Percentiles rank a stretch among this genome's conserved stretches.
Evolutionary conservation across 2,113 vertebrate species (phyloP).

Genomic region (Climacteris rufus): DNA sequence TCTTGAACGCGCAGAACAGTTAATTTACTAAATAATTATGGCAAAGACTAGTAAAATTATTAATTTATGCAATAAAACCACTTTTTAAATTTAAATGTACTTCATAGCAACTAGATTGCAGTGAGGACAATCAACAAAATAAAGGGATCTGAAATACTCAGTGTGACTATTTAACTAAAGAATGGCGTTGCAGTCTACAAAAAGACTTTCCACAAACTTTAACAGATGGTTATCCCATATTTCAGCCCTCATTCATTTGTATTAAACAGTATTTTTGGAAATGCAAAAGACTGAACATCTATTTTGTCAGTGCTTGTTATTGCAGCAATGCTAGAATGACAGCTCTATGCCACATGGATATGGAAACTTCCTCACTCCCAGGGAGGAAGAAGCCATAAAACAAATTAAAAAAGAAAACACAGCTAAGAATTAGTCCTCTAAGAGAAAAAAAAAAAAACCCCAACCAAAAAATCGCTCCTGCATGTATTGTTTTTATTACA

Average conservation of each 20-base stretch:
- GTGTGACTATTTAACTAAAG: background rate
- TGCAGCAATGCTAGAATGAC: background rate
- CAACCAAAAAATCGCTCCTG: background rate
- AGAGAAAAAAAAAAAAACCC: too few relatives aligned
- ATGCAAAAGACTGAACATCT: background rate
- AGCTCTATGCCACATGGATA: background rate
- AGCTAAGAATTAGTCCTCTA: background rate
- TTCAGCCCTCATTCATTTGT: background rate
- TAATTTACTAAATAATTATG: background rate
- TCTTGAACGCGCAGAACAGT: background rate
- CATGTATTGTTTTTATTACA: background rate
- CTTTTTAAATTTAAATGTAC: background rate
- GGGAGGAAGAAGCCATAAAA: background rate
- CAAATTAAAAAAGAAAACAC: background rate
- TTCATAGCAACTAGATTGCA: background rate
- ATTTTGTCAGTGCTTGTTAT: background rate
- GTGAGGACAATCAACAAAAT: background rate
- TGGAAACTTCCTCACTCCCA: background rate
- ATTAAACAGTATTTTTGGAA: background rate
- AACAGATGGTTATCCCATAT: background rate
- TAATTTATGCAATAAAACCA: background rate
- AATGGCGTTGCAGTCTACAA: background rate
- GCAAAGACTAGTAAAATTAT: background rate
- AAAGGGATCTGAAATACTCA: background rate
- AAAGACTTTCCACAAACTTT: background rate